Evolutionary conservation across 2,888 invertebrate genomes (phyloP), one percentile per base, ranked within the genome.

Genomic region (Drosophila formosana): DNA sequence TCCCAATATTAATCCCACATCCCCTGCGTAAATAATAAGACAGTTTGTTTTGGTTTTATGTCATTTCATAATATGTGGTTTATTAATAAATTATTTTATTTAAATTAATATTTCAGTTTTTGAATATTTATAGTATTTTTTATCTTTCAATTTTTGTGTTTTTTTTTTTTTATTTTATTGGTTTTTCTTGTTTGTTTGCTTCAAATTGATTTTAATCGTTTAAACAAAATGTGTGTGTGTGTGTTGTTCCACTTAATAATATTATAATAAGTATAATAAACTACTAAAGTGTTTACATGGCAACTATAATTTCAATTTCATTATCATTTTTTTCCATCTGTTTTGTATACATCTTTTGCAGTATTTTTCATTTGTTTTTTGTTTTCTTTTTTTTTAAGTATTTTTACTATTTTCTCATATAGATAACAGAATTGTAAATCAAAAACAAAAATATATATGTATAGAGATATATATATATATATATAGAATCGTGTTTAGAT

Each of bases 61-160:
- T 86, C 83, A 88, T 83, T 83, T 88, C 80, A 83, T 83, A 88
- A 88, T 83, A 83, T 88, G 83, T 83, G 83, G 87, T 83, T 83
- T 83, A 83, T 83, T 88, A 88, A 83, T 83, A 83, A 83, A 83
- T 88, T 88, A 83, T 86, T 86, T 78, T 82, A 80, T 82, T 88
- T 83, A 88, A 83, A 83, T 88, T 88, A 88, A 88, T 82, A 74
- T 84, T 85, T 88, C 83, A 75, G 72, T 83, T 83, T 85, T 83
- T 82, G 82, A 83, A 83, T 83, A 83, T 83, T 83, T 88, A 86
- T 88, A 88, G 79, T 83, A 85, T 88, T 88, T 87, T 67, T 67
- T 46, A 11, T 63, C 28, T 75, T 62, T 32, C 8, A 25, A 53
- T 63, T 53, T 41, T 50, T 66, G 39, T 51, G 11, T 60, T 45